These are phyloP conservation scores for Osmerus eperlanus DNA, from an alignment of 2,113 vertebrate species.

Conservation along the genomic window DNA sequence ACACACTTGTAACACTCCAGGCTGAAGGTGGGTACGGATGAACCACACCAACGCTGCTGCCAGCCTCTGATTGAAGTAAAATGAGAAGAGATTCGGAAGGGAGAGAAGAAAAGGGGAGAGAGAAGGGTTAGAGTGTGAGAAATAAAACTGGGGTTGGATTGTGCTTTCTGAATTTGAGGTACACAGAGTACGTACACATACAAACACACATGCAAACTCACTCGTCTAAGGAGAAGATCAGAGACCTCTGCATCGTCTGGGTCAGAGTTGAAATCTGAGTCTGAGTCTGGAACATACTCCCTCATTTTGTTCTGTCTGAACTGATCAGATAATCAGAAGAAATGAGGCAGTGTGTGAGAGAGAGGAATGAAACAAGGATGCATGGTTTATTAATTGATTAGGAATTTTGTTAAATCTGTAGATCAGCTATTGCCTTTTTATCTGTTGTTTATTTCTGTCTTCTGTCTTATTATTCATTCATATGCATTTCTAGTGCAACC, in stretches of 20 bases:
- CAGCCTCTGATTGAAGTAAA: constrained; percentile 43
- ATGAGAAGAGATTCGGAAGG: background rate
- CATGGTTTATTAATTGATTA: background rate
- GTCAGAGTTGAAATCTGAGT: constrained; percentile 54
- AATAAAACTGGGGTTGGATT: background rate
- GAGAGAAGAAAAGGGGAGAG: background rate
- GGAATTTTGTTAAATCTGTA: background rate
- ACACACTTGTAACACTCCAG: constrained; percentile 44
- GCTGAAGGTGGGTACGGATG: constrained; percentile 46
- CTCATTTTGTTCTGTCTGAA: constrained; percentile 63
- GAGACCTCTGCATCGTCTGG: constrained; percentile 49
- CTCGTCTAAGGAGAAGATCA: constrained; percentile 60
- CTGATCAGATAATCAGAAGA: constrained; percentile 22
- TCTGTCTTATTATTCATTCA: too few relatives aligned
- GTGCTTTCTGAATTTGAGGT: background rate
- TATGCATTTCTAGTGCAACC: too few relatives aligned
- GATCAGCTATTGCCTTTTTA: background rate
- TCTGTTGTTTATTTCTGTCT: too few relatives aligned
- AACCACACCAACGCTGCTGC: constrained; percentile 57
- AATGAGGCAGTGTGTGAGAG: constrained; percentile 12
- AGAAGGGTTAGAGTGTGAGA: background rate
- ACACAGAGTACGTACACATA: background rate
- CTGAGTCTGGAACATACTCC: constrained; percentile 46
- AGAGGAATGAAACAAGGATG: background rate
- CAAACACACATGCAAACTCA: constrained; percentile 31